These are phyloP conservation scores for Tauraco hartlaubi DNA, from an alignment of 2,797 vertebrate genomes.

Conservation along the genomic window DNA sequence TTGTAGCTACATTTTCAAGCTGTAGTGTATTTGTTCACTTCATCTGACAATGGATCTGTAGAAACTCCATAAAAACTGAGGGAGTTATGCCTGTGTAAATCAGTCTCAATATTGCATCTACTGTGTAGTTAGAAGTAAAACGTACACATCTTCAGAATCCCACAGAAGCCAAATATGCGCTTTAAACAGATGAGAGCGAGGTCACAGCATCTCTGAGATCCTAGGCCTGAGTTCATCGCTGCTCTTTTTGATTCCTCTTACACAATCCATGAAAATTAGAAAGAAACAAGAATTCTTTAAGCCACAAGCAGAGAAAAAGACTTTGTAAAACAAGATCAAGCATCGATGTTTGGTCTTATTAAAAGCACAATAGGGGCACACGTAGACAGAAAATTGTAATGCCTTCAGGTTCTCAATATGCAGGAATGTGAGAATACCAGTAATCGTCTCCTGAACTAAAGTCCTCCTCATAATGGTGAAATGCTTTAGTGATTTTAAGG, in stretches of 20 bases:
- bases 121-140: neutral
- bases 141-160: neutral
- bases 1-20: neutral
- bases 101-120: neutral
- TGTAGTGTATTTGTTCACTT: neutral
- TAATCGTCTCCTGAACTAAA: neutral
- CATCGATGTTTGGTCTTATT: neutral
- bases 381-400: neutral
- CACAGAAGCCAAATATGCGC: neutral
- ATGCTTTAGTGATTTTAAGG: neutral
- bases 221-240: neutral
- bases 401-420: neutral
- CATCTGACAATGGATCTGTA: neutral
- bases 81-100: neutral
- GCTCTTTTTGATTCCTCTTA: neutral
- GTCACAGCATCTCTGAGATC: neutral
- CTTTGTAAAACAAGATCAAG: neutral
- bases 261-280: neutral
- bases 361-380: neutral
- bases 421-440: neutral
- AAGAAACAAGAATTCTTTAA: neutral
- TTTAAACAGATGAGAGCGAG: neutral
- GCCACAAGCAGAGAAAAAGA: neutral
- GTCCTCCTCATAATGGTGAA: neutral
- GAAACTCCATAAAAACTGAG: neutral